phyloP scores from a whole-genome alignment of 2,113 vertebrate species.

The Raja brachyura region DNA sequence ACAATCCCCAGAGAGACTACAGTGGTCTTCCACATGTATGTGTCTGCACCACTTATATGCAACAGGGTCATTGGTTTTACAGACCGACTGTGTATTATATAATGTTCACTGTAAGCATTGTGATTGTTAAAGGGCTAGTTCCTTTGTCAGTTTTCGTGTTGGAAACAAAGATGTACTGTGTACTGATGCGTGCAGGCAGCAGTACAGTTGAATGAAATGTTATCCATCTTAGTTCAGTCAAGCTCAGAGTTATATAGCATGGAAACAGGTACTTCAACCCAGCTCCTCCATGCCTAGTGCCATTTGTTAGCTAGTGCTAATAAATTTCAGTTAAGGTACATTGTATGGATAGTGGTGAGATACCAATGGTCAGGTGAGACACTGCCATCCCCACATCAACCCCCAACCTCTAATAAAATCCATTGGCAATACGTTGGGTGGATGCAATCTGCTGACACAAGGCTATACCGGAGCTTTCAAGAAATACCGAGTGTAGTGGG shows the following conservation, averaged over 20 bases:
- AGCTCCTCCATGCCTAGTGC: too few species aligned
- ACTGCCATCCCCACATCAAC: too few species aligned
- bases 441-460: too few species aligned
- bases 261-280: too few species aligned
- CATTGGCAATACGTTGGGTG: too few species aligned
- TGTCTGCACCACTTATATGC: background rate
- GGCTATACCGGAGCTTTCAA: too few species aligned
- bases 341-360: too few species aligned
- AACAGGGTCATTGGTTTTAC: background rate
- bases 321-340: background rate
- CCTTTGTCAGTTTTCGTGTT: conserved; percentile 1
- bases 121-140: background rate
- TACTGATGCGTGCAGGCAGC: background rate
- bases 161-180: background rate
- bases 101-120: conserved; percentile 18
- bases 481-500: too few species aligned
- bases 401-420: too few species aligned
- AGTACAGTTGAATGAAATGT: background rate
- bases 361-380: too few species aligned
- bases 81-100: background rate
- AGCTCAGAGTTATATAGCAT: background rate
- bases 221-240: background rate
- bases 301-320: background rate
- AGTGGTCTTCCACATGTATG: background rate
- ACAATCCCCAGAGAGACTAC: background rate